Base-by-base conservation (phyloP, 2,797 vertebrate species). In the Erithacus rubecula region DNA sequence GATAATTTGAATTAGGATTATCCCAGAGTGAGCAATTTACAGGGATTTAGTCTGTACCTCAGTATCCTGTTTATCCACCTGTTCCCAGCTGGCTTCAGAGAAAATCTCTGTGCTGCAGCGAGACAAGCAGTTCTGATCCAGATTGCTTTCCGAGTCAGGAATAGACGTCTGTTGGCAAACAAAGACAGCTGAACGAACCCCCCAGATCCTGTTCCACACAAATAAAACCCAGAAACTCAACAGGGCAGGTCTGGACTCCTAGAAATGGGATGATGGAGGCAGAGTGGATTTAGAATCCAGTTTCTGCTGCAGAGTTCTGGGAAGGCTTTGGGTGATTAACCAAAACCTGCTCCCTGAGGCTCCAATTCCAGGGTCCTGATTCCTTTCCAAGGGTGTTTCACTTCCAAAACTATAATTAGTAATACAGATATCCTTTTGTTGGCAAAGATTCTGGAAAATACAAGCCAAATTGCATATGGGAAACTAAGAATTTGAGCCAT, bases 61-160 rank as follows among this genome's bases (percentile, higher is more conserved):
- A 36, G 98, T 98, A 98, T 99, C 99, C 97, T 99, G 99, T 97
- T 99, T 99, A 98, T 99, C 99, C 98, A 99, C 99, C 98, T 99
- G 99, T 93, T 99, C 99, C 99, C 99, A 99, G 98, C 99, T 99
- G 97, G 99, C 98, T 98, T 99, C 99, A 68, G 99, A 99, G 98
- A 99, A 99, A 95, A 99, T 98, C 98, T 99, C 99, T 83, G 99
- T 99, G 98, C 99, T 99, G 98, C 99, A 99, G 98, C 98, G 99
- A 23, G 99, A 99, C 98, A 99, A 98, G 97, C 99, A 99, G 98
- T 98, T 99, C 94, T 98, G 98, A 98, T 99, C 99, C 98, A 99
- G 96, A 98, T 98, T 99, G 98, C 98, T 99, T 98, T 99, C 99
- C 4, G 98, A 99, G 98, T 99, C 99, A 7, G 98, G 98, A 95